A percentile compares a stretch with the other conserved stretches of the same genome.
phyloP scores from a whole-genome alignment of 2,113 vertebrate genomes.

The Nesogale talazaci region DNA sequence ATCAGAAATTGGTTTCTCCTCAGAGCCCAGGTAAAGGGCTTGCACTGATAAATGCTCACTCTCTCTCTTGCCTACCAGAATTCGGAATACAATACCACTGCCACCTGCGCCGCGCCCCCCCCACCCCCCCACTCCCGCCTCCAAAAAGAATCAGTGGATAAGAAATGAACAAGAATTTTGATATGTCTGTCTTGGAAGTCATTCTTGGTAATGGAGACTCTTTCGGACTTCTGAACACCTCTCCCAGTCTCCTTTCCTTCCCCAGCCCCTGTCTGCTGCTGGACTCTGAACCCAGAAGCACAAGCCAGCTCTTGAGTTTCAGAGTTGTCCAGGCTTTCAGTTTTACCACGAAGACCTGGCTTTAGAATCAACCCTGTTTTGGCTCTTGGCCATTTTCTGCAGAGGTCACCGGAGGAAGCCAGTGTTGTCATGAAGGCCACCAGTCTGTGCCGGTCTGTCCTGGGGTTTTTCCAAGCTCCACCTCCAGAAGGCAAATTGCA shows the following conservation, averaged over 20 bases:
- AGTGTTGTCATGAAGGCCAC: background rate
- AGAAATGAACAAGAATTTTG: background rate
- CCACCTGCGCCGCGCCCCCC: background rate
- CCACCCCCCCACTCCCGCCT: no score
- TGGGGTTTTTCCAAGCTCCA: conserved; percentile 33
- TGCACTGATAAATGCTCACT: background rate
- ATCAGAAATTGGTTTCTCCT: conserved; percentile 37
- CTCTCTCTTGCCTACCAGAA: background rate
- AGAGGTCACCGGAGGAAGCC: conserved; percentile 31
- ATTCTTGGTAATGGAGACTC: background rate
- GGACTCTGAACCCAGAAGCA: background rate
- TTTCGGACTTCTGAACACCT: background rate
- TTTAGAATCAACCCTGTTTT: conserved; percentile 34
- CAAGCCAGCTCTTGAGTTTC: background rate
- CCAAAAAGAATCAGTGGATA: background rate
- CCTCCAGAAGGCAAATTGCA: conserved; percentile 62
- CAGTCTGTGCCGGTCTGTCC: conserved; percentile 45
- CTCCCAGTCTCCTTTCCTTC: background rate
- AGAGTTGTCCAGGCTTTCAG: background rate
- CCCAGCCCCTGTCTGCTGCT: no score
- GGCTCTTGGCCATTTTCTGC: conserved; percentile 35
- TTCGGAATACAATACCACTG: no score
- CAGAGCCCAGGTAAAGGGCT: background rate
- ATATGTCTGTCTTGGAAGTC: background rate
- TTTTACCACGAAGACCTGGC: background rate